Conservation (phyloP, 2,797 vertebrate genomes). For the Protosalanx chinensis region DNA sequence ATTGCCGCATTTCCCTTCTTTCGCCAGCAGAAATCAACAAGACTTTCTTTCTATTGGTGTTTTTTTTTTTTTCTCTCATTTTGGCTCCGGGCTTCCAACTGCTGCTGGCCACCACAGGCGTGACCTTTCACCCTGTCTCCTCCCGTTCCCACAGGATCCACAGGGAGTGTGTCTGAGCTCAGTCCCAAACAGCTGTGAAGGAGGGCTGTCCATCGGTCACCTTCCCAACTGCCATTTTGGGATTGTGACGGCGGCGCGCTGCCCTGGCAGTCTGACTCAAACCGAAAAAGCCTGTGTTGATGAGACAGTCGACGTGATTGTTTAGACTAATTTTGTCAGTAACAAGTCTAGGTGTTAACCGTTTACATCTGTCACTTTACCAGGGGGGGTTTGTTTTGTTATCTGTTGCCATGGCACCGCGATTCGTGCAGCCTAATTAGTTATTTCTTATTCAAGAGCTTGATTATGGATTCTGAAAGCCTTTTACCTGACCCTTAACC, state of each 20-base stretch:
- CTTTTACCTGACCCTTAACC: constrained; percentile 56
- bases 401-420: constrained; percentile 1
- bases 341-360: too few relatives aligned
- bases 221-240: constrained; percentile 1
- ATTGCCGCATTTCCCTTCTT: too few relatives aligned
- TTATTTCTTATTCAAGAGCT: constrained; percentile 43
- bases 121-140: neutral
- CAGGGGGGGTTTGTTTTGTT: constrained; percentile 15
- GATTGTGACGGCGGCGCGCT: neutral
- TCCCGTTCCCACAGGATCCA: neutral
- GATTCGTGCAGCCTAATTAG: constrained; percentile 39
- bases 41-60: neutral
- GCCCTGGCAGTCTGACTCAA: neutral
- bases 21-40: too few relatives aligned
- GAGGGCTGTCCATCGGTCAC: neutral
- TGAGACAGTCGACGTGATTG: neutral
- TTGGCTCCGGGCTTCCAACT: neutral
- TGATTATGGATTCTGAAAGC: constrained; percentile 47
- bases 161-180: neutral
- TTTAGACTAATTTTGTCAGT: too few relatives aligned
- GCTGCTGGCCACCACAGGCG: neutral
- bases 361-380: too few relatives aligned
- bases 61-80: neutral
- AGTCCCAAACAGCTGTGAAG: constrained; percentile 4
- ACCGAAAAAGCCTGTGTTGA: neutral